phyloP scores from a whole-genome alignment of 2,113 vertebrate species.

The human (Homo sapiens) region DNA sequence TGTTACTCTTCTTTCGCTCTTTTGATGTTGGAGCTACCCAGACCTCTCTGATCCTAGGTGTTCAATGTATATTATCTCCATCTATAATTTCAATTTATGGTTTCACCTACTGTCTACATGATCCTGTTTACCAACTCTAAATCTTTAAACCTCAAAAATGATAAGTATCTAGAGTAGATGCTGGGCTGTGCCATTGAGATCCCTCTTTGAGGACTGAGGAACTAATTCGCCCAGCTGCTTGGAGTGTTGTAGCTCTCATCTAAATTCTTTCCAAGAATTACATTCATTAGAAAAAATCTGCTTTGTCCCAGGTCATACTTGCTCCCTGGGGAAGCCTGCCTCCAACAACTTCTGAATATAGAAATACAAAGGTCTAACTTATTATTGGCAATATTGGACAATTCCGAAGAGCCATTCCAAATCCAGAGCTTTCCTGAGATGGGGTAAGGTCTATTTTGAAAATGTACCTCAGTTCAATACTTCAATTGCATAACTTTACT shows the following conservation, averaged over 20 bases:
- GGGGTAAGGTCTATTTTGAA: background rate
- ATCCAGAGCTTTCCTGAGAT: background rate
- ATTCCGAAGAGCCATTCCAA: background rate
- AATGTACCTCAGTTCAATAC: background rate
- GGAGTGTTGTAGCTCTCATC: background rate
- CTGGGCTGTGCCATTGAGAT: background rate
- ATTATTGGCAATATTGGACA: background rate
- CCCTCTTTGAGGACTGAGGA: background rate
- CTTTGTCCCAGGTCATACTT: background rate
- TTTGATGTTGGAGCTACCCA: background rate
- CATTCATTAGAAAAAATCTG: background rate
- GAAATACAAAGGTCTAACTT: background rate
- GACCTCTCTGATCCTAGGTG: background rate
- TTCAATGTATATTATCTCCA: background rate
- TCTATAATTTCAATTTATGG: background rate
- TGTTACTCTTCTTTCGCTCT: background rate
- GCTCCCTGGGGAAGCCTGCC: background rate
- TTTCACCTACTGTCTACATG: background rate
- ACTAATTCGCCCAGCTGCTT: background rate
- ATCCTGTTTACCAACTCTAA: background rate
- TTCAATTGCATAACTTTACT: background rate
- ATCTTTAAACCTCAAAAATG: background rate
- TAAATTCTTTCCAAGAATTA: background rate
- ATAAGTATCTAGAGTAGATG: background rate
- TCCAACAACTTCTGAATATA: background rate